These are phyloP conservation scores for Fragum fragum DNA, from an alignment of 2,888 invertebrate genomes.

Conservation along the genomic window DNA sequence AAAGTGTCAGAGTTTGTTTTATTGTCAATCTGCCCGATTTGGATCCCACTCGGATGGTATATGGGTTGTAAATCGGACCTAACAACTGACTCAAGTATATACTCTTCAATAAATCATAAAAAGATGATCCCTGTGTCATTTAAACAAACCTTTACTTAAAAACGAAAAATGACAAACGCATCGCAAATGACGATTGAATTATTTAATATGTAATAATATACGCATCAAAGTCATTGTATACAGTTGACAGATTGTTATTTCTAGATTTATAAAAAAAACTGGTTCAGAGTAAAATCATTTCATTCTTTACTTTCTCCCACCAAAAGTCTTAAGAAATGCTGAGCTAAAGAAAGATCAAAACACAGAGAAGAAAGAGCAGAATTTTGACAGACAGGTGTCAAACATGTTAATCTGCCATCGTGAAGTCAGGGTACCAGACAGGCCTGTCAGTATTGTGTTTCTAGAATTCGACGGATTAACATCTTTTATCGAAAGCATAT, in stretches of 20 bases:
- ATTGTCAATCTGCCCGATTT: constrained; percentile 16
- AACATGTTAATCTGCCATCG: background rate
- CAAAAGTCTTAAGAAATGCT: too few relatives aligned
- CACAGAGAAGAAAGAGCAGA: background rate
- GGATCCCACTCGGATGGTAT: background rate
- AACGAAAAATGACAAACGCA: too few relatives aligned
- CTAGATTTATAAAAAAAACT: too few relatives aligned
- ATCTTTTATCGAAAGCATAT: background rate
- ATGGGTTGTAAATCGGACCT: constrained; percentile 9
- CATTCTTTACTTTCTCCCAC: too few relatives aligned
- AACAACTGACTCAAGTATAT: constrained; percentile 10
- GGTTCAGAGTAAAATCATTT: too few relatives aligned
- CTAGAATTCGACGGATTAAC: background rate
- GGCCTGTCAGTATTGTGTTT: background rate
- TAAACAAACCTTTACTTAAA: background rate
- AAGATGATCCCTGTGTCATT: constrained; percentile 8
- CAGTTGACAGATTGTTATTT: too few relatives aligned
- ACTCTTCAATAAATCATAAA: constrained; percentile 24
- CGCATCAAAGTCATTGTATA: too few relatives aligned
- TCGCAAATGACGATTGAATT: too few relatives aligned
- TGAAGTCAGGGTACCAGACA: background rate
- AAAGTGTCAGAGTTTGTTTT: constrained; percentile 12
- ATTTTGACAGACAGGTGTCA: constrained; percentile 3
- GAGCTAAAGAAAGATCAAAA: too few relatives aligned
- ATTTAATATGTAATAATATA: too few relatives aligned